Percentiles rank a stretch among this genome's conserved stretches.
phyloP scores from a whole-genome alignment of 2,797 vertebrate species.

The Xenops minutus region DNA sequence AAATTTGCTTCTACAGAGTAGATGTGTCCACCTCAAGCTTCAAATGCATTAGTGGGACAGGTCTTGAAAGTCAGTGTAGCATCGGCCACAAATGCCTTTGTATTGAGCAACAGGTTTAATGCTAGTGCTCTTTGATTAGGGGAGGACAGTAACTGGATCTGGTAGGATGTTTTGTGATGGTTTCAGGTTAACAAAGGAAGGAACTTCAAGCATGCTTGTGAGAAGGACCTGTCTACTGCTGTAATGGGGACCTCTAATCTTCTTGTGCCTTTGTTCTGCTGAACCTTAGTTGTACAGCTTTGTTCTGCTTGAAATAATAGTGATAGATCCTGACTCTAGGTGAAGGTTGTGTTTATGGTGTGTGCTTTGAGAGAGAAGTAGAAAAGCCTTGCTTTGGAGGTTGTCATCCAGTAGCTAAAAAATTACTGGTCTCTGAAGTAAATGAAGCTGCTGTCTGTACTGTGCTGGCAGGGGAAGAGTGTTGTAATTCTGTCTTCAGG shows the following conservation, averaged over 20 bases:
- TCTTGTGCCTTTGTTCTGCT: background rate
- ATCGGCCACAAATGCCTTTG: background rate
- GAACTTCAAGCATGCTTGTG: background rate
- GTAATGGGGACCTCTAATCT: background rate
- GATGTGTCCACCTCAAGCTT: background rate
- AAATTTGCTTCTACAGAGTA: background rate
- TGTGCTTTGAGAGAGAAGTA: background rate
- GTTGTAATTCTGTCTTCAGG: background rate
- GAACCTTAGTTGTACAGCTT: background rate
- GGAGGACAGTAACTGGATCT: background rate
- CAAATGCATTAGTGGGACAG: background rate
- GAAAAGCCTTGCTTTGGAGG: background rate
- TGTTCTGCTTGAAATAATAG: background rate
- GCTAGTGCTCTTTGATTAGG: background rate
- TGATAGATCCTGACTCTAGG: background rate
- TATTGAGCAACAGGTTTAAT: rapidly evolving
- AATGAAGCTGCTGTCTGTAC: background rate
- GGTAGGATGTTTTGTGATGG: background rate
- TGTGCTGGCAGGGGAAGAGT: background rate
- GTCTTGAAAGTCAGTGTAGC: background rate
- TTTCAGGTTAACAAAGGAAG: background rate
- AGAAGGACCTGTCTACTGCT: background rate
- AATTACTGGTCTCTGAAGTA: background rate
- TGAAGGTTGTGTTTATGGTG: background rate
- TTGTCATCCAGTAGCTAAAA: background rate